These are phyloP conservation scores for Rhinoderma darwinii DNA, from an alignment of 2,113 vertebrate species.

Conservation along the genomic window DNA sequence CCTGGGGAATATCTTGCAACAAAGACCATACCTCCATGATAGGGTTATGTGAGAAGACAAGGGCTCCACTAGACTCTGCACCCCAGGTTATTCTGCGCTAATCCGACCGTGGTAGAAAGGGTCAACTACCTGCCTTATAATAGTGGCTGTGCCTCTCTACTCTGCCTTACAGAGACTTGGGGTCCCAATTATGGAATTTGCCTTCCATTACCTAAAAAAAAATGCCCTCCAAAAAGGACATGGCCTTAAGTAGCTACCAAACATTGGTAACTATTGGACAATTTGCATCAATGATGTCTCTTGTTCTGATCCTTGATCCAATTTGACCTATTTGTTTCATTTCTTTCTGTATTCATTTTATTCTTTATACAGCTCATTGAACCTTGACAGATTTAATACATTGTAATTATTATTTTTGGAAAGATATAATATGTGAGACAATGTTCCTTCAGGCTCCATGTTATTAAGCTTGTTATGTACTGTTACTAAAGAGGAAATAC, in stretches of 20 bases:
- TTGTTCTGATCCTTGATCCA: constrained; percentile 2
- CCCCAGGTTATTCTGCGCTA: too few relatives aligned
- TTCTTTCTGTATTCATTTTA: not conserved
- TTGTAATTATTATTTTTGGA: constrained; percentile 75
- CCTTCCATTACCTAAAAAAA: not conserved
- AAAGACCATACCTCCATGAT: not conserved
- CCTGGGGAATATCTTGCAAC: not conserved
- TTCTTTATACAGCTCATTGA: constrained; percentile 20
- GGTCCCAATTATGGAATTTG: not conserved
- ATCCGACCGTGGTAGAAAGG: too few relatives aligned
- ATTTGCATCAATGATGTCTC: not conserved
- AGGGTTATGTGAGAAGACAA: not conserved
- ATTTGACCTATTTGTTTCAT: constrained; percentile 16
- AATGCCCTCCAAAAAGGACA: not conserved
- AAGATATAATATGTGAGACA: constrained; percentile 71
- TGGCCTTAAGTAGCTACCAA: not conserved
- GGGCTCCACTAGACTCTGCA: too few relatives aligned
- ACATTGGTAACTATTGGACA: not conserved
- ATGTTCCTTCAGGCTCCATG: constrained; percentile 74
- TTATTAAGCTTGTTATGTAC: constrained; percentile 84
- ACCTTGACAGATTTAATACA: constrained; percentile 61
- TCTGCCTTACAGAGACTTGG: too few relatives aligned
- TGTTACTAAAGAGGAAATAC: constrained; percentile 84
- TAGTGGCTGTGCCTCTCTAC: too few relatives aligned
- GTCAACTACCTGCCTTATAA: too few relatives aligned